Evolutionary conservation across 2,797 vertebrate species (phyloP).

Genomic region (Coendou prehensilis): DNA sequence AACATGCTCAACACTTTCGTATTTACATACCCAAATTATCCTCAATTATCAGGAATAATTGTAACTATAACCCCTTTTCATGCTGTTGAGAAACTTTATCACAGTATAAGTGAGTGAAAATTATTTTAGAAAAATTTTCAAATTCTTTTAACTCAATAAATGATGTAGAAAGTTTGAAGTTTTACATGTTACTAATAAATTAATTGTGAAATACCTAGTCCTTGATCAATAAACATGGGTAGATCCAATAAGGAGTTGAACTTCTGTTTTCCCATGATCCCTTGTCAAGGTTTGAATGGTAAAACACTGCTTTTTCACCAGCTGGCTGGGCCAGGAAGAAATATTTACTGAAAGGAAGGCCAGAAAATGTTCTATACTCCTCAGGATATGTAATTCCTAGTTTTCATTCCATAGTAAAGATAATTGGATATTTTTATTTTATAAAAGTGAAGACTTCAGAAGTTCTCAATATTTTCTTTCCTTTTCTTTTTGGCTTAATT

Average conservation of each 20-base stretch:
- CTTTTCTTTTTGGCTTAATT: constrained; percentile 31
- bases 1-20: neutral
- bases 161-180: neutral
- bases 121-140: neutral
- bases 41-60: neutral
- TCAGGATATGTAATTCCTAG: neutral
- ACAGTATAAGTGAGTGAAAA: neutral
- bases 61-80: neutral
- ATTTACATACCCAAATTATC: neutral
- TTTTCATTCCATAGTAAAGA: neutral
- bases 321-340: neutral
- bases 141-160: neutral
- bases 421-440: constrained; percentile 16
- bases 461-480: neutral
- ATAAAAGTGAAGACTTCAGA: constrained; percentile 20
- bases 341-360: neutral
- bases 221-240: neutral
- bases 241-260: neutral
- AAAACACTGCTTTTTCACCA: neutral
- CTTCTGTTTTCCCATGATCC: neutral
- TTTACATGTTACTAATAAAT: neutral
- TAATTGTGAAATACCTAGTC: neutral
- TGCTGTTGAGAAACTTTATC: neutral
- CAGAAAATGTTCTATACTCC: neutral
- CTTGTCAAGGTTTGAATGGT: neutral